Evolutionary conservation across 2,888 invertebrate species (phyloP), one percentile per base, ranked within the genome.

Genomic region (Drymonia ruficornis): DNA sequence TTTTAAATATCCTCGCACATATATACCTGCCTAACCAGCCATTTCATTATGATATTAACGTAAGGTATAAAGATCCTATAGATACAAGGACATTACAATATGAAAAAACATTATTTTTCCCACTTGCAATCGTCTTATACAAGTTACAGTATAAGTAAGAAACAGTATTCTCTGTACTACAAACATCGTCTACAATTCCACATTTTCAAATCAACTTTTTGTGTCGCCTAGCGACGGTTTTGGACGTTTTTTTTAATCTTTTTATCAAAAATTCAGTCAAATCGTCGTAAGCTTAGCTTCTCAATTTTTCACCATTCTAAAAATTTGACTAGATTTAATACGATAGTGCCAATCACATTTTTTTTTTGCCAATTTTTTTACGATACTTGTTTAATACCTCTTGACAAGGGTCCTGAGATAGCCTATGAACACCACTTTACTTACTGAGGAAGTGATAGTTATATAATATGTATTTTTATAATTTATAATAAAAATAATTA

Each of bases 251-350:
- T 70, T 78, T 74, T 73, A 68, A 70, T 70, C 71, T 76, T 78
- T 76, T 72, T 79, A 77, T 78, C 74, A 84, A 88, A 84, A 87
- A 81, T 82, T 91, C 91, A 90, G 89, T 91, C 90, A 84, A 91
- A 88, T 83, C 80, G 68, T 74, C 78, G 72, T 79, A 85, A 86
- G 84, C 84, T 85, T 80, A 77, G 86, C 84, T 84, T 85, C 59
- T 57, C 61, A 61, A 54, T 61, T 78, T 73, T 72, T 80, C 74
- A 76, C 74, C 73, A 77, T 67, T 80, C 77, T 81, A 84, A 83
- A 87, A 90, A 91, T 91, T 92, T 92, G 92, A 92, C 92, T 92
- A 92, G 92, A 91, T 87, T 88, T 84, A 75, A 89, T 89, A 89
- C 83, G 83, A 80, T 80, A 63, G 50, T 79, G 88, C 90, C 89